Evolutionary conservation across 1,140 invertebrate genomes (phyloP), one percentile per base, ranked within the genome.

Genomic region (Babylonia areolata): DNA sequence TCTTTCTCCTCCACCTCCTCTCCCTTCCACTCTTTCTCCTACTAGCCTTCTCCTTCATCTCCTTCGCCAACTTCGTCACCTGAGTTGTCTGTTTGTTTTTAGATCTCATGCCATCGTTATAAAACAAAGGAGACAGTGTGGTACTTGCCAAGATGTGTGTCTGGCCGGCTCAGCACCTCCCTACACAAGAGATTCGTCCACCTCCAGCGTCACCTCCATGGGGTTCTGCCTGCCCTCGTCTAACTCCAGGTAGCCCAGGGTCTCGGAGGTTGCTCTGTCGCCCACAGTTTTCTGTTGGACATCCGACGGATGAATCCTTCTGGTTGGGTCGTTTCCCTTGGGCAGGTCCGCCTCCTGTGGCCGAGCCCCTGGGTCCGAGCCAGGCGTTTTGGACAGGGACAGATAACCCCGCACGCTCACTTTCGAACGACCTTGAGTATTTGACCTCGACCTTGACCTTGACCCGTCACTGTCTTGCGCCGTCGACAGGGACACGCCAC

Each of bases 401-500:
- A 35, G 12, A 20, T 73, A 2, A 35, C 71, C 71, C 35, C 23
- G 71, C 9, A 20, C 31, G 35, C 35, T 73, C 71, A 17, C 71
- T 1, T 20, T 6, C 3, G 33, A 73, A 37, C 33, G 71, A 35
- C 31, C 71, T 73, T 73, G 71, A 73, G 71, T 35, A 35, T 33
- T 73, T 73, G 71, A 73, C 71, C 71, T 73, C 20, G 71, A 73
- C 31, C 71, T 73, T 73, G 71, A 73, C 71, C 71, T 73, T 37
- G 71, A 73, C 31, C 71, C 71, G 35, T 73, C 71, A 73, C 71
- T 73, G 71, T 73, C 71, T 37, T 33, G 71, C 35, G 20, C 71
- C 5, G 71, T 73, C 5, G 71, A 73, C 31, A 73, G 12, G 0
- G 71, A 73, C 2, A 73, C 35, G 6, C 71, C 71, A 35, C 71